Evolutionary conservation across 2,797 vertebrate species (phyloP).

Genomic region (Avahi laniger): DNA sequence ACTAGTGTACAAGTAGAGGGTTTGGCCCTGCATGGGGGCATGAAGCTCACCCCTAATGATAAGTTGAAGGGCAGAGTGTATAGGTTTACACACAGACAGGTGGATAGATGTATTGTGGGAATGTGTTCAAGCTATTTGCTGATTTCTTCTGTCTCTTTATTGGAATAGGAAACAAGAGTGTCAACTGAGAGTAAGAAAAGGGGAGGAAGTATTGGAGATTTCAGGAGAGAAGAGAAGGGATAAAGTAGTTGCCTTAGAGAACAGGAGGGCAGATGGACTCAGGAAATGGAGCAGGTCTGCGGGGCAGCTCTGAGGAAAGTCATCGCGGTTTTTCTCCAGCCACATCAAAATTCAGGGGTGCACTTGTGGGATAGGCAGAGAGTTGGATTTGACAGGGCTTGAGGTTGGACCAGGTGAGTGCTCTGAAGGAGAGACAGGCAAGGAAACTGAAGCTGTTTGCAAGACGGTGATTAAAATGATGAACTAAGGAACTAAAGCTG

Average conservation of each 20-base stretch:
- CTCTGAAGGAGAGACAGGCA: neutral
- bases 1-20: neutral
- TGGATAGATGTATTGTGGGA: neutral
- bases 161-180: neutral
- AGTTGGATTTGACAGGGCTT: neutral
- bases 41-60: neutral
- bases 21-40: neutral
- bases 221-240: neutral
- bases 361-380: neutral
- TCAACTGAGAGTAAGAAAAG: neutral
- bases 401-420: neutral
- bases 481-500: neutral
- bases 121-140: neutral
- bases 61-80: neutral
- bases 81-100: neutral
- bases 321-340: neutral
- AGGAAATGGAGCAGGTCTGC: neutral
- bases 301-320: neutral
- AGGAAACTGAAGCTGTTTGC: neutral
- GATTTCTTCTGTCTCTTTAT: neutral
- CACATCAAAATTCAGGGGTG: neutral
- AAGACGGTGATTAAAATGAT: neutral
- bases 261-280: too few species aligned
- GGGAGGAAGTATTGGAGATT: neutral
- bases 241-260: neutral